phyloP scores from a whole-genome alignment of 2,113 vertebrate species.

The Picathartes gymnocephalus region DNA sequence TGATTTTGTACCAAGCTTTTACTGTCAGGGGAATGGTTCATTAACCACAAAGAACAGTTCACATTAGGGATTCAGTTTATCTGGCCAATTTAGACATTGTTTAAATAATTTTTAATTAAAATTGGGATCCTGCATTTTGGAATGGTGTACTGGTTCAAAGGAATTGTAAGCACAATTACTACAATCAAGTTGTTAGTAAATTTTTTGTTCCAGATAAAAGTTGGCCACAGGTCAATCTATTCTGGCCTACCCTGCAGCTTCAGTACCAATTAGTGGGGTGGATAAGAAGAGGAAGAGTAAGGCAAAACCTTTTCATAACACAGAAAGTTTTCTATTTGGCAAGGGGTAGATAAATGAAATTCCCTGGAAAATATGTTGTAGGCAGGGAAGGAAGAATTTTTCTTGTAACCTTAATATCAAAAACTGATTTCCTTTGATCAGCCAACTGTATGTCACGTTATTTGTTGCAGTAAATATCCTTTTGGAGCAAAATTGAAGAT shows the following conservation, averaged over 20 bases:
- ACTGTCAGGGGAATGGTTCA: constrained; percentile 27
- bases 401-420: not conserved
- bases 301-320: not conserved
- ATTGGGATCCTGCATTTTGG: constrained; percentile 11
- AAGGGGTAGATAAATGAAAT: not conserved
- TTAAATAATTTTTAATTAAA: constrained; percentile 64
- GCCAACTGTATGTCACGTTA: not conserved
- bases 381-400: not conserved
- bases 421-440: constrained; percentile 14
- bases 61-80: constrained; percentile 34
- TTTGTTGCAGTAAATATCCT: constrained; percentile 6
- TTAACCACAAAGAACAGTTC: constrained; percentile 44
- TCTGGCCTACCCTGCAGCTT: not conserved
- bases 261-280: not conserved
- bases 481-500: not conserved
- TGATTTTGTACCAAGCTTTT: constrained; percentile 7
- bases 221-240: not conserved
- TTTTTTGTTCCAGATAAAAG: not conserved
- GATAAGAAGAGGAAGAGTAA: not conserved
- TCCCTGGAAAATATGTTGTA: not conserved
- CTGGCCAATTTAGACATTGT: constrained; percentile 40
- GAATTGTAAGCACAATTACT: constrained; percentile 3
- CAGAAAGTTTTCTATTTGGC: not conserved
- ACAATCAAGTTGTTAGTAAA: not conserved
- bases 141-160: not conserved